Evolutionary conservation across 2,113 vertebrate genomes (phyloP).

Genomic region (Hypanus sabinus): DNA sequence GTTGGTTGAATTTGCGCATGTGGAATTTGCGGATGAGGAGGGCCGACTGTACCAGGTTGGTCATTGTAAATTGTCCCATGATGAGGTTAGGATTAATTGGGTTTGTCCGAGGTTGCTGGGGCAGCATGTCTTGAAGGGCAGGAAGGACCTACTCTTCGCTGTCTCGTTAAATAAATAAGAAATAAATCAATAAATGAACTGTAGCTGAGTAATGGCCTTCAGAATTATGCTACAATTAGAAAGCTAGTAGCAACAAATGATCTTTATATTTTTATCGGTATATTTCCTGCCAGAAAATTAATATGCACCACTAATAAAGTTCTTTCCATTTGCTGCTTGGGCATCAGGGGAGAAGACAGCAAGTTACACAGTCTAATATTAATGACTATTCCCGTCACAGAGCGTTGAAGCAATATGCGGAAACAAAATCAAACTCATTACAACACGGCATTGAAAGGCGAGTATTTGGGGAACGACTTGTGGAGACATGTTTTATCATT

Average conservation of each 20-base stretch:
- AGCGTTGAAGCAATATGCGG: background rate
- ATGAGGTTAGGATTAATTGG: too few species aligned
- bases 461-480: slow-evolving; percentile 20
- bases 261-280: background rate
- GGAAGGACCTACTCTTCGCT: too few species aligned
- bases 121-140: too few species aligned
- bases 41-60: too few species aligned
- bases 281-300: background rate
- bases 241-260: background rate
- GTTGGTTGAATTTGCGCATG: too few species aligned
- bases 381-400: background rate
- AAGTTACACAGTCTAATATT: background rate
- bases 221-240: background rate
- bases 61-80: too few species aligned
- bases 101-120: too few species aligned
- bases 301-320: background rate
- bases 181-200: background rate
- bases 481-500: slow-evolving; percentile 27
- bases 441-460: background rate
- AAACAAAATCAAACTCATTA: slow-evolving; percentile 26
- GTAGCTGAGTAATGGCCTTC: background rate
- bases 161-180: too few species aligned
- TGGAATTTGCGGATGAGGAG: too few species aligned
- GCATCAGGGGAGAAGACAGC: background rate
- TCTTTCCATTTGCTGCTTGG: background rate